Base-by-base conservation (phyloP, 2,888 invertebrate genomes). In the Scaptomyza flava region DNA sequence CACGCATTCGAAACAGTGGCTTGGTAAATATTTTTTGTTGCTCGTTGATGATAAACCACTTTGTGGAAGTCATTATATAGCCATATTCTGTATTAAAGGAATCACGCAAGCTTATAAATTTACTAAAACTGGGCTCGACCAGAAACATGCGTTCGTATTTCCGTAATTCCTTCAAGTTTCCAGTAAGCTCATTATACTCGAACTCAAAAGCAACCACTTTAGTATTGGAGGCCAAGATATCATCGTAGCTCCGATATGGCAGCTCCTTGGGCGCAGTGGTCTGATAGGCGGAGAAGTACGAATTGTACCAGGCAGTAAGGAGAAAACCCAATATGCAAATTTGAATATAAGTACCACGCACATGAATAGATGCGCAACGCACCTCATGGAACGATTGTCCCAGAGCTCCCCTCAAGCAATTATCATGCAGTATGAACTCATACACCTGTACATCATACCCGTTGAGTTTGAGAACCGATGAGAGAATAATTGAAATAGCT, bases 281-380 rank as follows among this genome's bases (percentile, higher is more conserved):
- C 8, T 90, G 79, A 57, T 84, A 91, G 0, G 90, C 81, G 6
- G 90, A 88, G 52, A 90, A 89, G 59, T 89, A 89, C 0, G 90
- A 85, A 43, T 90, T 91, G 33, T 89, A 91, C 59, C 89, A 85
- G 5, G 88, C 88, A 6, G 90, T 90, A 4, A 91, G 70, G 4
- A 91, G 64, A 12, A 91, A 79, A 1, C 91, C 91, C 38, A 90
- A 27, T 0, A 88, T 33, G 51, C 89, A 91, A 7, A 91, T 91
- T 56, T 89, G 68, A 3, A 91, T 41, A 38, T 91, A 91, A 9
- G 87, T 87, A 33, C 75, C 81, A 1, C 86, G 79, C 4, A 91
- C 72, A 1, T 78, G 60, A 1, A 66, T 4, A 0, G 91, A 83
- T 0, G 90, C 82, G 2, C 68, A 51, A 0, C 63, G 45, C 0